Evolutionary conservation across 1,140 invertebrate genomes (phyloP).

Genomic region (Calosoma granatense): DNA sequence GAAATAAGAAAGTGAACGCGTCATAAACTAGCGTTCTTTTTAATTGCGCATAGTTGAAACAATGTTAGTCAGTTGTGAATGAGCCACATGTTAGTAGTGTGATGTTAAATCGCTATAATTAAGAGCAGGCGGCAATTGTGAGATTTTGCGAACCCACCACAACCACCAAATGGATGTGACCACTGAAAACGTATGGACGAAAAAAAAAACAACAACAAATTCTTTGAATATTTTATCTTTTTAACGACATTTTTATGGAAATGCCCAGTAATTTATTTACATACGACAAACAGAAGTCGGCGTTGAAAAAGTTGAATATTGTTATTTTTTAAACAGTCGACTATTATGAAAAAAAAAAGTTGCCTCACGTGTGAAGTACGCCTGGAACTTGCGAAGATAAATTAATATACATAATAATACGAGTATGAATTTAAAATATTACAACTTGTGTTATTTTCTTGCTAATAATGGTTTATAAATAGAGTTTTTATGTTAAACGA

Average conservation of each 20-base stretch:
- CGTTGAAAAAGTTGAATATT: background rate
- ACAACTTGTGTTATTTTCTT: background rate
- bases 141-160: too few species aligned
- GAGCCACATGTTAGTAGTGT: too few species aligned
- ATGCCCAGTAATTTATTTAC: background rate
- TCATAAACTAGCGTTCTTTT: too few species aligned
- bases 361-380: background rate
- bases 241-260: background rate
- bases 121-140: too few species aligned
- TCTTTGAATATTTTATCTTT: background rate
- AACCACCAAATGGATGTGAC: background rate
- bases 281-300: background rate
- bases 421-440: background rate
- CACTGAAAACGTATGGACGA: background rate
- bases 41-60: too few species aligned
- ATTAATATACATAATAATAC: background rate
- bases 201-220: too few species aligned
- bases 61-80: too few species aligned
- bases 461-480: background rate
- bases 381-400: background rate
- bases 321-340: background rate
- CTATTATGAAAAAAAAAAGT: too few species aligned
- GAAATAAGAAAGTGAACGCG: too few species aligned
- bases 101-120: too few species aligned
- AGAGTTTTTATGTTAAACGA: background rate